phyloP scores from a whole-genome alignment of 23 tunicate genomes.

The Ciona savignyi region DNA sequence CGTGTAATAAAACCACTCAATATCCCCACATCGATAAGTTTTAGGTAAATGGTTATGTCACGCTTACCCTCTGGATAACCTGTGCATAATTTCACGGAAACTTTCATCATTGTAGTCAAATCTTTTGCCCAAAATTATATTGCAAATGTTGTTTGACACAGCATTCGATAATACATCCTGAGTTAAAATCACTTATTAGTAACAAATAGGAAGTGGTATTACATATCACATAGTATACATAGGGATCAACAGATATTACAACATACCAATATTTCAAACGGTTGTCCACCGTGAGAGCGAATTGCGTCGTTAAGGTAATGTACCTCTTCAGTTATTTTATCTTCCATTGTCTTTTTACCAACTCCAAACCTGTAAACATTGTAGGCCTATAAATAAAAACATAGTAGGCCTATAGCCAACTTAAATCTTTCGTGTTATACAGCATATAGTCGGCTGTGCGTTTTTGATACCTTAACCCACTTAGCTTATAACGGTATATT shows the following conservation, averaged over 20 bases:
- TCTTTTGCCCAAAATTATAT: slow-evolving; percentile 8
- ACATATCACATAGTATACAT: neutral
- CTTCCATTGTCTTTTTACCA: neutral
- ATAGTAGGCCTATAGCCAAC: too few species aligned
- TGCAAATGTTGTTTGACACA: slow-evolving; percentile 18
- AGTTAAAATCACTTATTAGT: neutral
- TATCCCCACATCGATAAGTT: too few species aligned
- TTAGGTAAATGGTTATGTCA: neutral
- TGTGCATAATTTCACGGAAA: neutral
- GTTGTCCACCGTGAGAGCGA: neutral
- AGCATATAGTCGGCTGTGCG: too few species aligned
- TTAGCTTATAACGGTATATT: too few species aligned
- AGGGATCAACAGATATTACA: neutral
- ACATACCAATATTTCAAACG: neutral
- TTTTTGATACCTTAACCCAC: too few species aligned
- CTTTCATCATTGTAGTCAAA: slow-evolving; percentile 11
- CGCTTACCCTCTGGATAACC: slow-evolving; percentile 5
- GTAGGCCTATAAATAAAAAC: too few species aligned
- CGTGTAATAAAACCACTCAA: too few species aligned
- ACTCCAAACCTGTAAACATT: neutral
- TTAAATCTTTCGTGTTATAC: too few species aligned
- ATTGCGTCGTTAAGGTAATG: neutral
- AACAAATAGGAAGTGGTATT: neutral
- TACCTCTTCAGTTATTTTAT: neutral
- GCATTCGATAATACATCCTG: slow-evolving; percentile 5